Base-by-base conservation (phyloP, 2,797 vertebrate species). In the Stomatorhinus walkeri region DNA sequence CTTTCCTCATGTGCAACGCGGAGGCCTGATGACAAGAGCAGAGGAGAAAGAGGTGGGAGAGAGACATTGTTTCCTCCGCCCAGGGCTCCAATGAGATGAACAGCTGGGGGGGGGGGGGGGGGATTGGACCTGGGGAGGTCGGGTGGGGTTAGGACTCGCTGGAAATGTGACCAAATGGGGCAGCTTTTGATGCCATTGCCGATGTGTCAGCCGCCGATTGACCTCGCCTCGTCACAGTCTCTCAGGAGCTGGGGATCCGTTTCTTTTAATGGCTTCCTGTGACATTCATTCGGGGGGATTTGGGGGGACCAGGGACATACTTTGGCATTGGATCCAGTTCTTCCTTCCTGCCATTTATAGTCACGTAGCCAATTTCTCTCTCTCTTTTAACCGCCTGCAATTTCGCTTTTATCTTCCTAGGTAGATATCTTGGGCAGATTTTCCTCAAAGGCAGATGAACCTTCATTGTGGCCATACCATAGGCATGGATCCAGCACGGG, bases 31-130 rank as follows among this genome's bases (percentile, higher is more conserved):
- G 87, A 90, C 89, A 90, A 10, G 85, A 89, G 6, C 88, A 89
- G 88, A 90, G 72, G 40, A 89, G 86, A 88, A 89, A 90, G 86
- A 88, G 88, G 90, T 90, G 90, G 90, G 88, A 85, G 88, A 52
- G 87, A 88, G 56, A 61, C 3, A 81, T 52, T 61, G 43, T 72
- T 88, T 88, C 46, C 28, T 84, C 7, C 28, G 83, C 12, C 61
- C 64, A 72, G 51, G 86, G 52, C 89, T 86, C 56, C 89, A 51
- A 91, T 89, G 89, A 90, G 89, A 49, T 36, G 54, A 91, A 49
- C 91, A 89, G 88, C 89, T 91, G 91, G 87, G 81, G 52, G 48
- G 52, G 51, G 54, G 61, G 52, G 54, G 43, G 61, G 87, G 76
- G 56, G n/a, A 8, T 1, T 61, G n/a, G 40, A 49, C 6, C 4